These are phyloP conservation scores for Colletes latitarsis DNA, from an alignment of 1,140 invertebrate species.

Conservation along the genomic window DNA sequence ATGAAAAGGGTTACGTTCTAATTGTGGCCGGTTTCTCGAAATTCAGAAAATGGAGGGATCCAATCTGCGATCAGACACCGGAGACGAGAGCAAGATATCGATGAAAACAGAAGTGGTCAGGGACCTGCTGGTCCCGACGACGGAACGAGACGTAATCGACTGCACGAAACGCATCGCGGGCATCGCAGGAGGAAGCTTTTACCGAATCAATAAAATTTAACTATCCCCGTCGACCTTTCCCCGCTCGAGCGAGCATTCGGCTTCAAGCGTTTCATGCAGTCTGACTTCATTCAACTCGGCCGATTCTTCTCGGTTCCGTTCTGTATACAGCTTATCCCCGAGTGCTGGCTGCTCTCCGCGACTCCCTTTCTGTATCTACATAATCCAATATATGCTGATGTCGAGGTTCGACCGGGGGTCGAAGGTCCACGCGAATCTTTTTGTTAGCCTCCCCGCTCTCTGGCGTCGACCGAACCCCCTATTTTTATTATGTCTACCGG, in stretches of 20 bases:
- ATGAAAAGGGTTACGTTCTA: too few relatives aligned
- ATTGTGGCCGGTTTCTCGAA: too few relatives aligned
- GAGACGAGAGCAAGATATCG: not conserved
- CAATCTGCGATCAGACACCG: too few relatives aligned
- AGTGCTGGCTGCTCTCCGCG: slow-evolving; percentile 35
- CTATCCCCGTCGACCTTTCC: slow-evolving; percentile 32
- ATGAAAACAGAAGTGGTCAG: not conserved
- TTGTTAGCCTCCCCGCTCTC: slow-evolving; percentile 62
- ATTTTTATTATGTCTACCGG: slow-evolving; percentile 76
- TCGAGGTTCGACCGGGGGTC: slow-evolving; percentile 54
- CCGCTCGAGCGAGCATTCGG: slow-evolving; percentile 46
- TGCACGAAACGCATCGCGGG: slow-evolving; percentile 9
- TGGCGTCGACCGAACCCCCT: slow-evolving; percentile 33
- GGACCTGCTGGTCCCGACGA: not conserved
- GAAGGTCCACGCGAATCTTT: slow-evolving; percentile 69
- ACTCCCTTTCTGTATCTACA: slow-evolving; percentile 61
- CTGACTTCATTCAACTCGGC: slow-evolving; percentile 60
- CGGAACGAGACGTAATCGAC: slow-evolving; percentile 21
- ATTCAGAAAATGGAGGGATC: too few relatives aligned
- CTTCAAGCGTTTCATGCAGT: slow-evolving; percentile 42
- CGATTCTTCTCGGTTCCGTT: slow-evolving; percentile 56
- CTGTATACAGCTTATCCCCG: slow-evolving; percentile 56
- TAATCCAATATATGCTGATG: slow-evolving; percentile 72
- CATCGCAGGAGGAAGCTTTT: slow-evolving; percentile 22
- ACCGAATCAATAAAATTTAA: slow-evolving; percentile 60